phyloP scores from a whole-genome alignment of 2,888 invertebrate genomes.

The Papilio protenor region DNA sequence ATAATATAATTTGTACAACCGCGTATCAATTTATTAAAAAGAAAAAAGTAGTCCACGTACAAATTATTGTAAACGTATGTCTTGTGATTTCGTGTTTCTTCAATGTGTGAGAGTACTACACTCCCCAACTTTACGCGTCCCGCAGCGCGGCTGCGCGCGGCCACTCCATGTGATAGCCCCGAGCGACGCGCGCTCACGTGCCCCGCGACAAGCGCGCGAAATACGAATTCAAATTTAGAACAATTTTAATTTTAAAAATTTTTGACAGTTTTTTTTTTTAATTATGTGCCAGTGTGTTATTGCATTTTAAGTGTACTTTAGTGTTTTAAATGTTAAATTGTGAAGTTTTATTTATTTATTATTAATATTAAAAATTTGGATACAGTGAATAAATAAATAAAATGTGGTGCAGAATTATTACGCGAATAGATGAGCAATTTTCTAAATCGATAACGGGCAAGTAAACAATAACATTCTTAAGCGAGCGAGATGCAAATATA shows the following conservation, averaged over 20 bases:
- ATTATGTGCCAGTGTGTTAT: conserved; percentile 17
- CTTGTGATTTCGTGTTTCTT: conserved; percentile 25
- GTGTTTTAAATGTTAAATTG: background rate
- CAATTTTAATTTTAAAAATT: conserved; percentile 27
- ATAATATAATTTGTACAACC: background rate
- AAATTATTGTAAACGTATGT: background rate
- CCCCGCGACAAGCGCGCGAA: conserved; percentile 62
- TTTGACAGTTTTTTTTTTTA: conserved; percentile 15
- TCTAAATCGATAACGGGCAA: conserved; percentile 72
- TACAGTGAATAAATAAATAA: background rate
- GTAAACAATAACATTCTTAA: conserved; percentile 81
- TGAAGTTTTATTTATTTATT: conserved; percentile 9
- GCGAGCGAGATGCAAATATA: conserved; percentile 60
- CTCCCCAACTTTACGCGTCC: conserved; percentile 74
- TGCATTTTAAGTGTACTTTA: background rate
- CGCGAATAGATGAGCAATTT: conserved; percentile 71
- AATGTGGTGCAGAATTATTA: conserved; percentile 52
- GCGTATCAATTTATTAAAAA: background rate
- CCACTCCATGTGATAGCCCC: conserved; percentile 82
- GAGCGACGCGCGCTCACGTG: conserved; percentile 77
- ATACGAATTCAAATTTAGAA: conserved; percentile 59
- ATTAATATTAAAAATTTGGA: background rate
- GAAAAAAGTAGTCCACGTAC: background rate
- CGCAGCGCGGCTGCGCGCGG: conserved; percentile 61
- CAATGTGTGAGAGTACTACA: conserved; percentile 55